Evolutionary conservation across 1,140 invertebrate genomes (phyloP).

Genomic region (Heliconius melpomene): DNA sequence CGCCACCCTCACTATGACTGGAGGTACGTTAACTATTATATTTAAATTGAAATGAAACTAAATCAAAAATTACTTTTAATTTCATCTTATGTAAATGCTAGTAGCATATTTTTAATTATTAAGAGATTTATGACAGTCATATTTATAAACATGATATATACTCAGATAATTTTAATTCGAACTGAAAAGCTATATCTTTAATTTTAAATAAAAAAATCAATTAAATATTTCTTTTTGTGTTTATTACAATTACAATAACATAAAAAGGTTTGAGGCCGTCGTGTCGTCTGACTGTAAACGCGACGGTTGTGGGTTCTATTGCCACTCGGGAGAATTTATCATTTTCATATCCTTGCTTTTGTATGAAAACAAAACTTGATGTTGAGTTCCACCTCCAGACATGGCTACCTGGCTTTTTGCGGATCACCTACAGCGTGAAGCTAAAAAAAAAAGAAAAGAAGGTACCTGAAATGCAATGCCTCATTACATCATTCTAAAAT

Average conservation of each 20-base stretch:
- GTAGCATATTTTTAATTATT: background rate
- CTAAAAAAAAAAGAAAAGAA: background rate
- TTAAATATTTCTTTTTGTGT: background rate
- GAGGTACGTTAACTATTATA: slow-evolving; percentile 84
- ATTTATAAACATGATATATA: background rate
- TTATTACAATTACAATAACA: slow-evolving; percentile 17
- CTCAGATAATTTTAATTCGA: background rate
- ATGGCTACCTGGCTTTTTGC: no score
- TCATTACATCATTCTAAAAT: slow-evolving; percentile 35
- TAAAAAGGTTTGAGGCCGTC: slow-evolving; percentile 1
- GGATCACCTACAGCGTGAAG: no score
- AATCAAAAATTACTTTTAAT: no score
- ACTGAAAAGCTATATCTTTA: no score
- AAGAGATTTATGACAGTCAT: no score
- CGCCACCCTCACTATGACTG: slow-evolving; percentile 95
- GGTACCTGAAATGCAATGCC: slow-evolving; percentile 78
- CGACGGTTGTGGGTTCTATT: no score
- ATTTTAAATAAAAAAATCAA: no score
- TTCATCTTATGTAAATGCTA: background rate
- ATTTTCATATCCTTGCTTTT: no score
- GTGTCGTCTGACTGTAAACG: no score
- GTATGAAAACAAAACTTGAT: no score
- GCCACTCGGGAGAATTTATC: no score
- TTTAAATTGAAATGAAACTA: background rate
- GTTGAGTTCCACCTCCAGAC: no score